Conservation (phyloP, 35 echinoderm and acorn worm species). For the Ptychodera flava region DNA sequence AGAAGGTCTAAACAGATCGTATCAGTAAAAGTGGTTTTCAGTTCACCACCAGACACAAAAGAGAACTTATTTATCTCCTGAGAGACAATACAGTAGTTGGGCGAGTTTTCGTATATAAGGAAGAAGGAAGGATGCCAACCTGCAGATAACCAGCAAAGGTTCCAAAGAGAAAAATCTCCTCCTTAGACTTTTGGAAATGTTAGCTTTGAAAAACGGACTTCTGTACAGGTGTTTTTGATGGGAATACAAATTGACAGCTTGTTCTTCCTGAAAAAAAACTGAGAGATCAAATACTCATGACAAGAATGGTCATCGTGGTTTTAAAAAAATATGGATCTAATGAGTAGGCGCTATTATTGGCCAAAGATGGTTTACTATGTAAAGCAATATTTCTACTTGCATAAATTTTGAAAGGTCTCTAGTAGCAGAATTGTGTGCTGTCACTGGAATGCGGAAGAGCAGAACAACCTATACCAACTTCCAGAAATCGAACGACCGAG, state of each 20-base stretch:
- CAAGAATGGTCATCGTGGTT: conserved; percentile 10
- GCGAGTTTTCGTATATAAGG: too few species aligned
- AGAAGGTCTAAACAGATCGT: background rate
- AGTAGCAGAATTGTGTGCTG: background rate
- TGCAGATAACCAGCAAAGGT: background rate
- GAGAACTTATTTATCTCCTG: conserved; percentile 9
- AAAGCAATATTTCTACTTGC: conserved; percentile 1
- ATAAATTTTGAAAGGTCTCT: conserved; percentile 12
- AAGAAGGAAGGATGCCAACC: background rate
- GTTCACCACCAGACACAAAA: background rate
- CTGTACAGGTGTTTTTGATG: conserved; percentile 18
- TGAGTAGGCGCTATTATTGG: conserved; percentile 37
- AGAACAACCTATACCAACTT: conserved; percentile 6
- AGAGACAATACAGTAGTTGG: conserved; percentile 4
- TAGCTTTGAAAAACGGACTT: conserved; percentile 6
- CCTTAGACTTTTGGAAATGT: conserved; percentile 10
- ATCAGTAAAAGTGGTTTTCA: background rate
- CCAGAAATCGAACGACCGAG: background rate
- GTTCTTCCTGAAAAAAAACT: conserved; percentile 8
- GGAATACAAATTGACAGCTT: conserved; percentile 17
- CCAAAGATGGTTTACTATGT: conserved; percentile 3
- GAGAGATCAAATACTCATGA: conserved; percentile 6
- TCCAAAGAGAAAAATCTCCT: background rate
- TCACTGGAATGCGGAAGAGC: conserved; percentile 19
- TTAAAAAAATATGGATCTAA: too few species aligned